These are phyloP conservation scores for Bettongia penicillata DNA, from an alignment of 2,113 vertebrate genomes.

Conservation along the genomic window DNA sequence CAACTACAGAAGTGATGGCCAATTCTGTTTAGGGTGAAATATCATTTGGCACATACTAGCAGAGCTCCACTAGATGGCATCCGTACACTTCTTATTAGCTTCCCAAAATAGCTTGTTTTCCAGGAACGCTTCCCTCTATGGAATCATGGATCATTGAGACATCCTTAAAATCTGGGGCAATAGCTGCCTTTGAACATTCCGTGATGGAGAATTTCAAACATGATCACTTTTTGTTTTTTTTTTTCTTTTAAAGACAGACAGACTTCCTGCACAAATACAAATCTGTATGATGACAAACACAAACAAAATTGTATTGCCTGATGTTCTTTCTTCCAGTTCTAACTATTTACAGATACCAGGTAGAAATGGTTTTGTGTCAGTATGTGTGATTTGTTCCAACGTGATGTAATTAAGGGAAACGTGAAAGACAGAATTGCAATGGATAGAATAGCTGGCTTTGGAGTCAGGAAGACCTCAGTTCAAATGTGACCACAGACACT, in stretches of 20 bases:
- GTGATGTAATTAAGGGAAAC: neutral
- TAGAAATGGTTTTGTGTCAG: neutral
- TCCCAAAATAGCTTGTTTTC: neutral
- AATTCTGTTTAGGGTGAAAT: fast-evolving
- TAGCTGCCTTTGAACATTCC: neutral
- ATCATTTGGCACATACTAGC: fast-evolving
- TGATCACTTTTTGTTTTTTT: too few relatives aligned
- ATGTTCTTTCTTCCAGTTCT: neutral
- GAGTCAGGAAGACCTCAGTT: neutral
- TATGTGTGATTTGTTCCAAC: neutral
- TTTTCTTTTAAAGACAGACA: too few relatives aligned
- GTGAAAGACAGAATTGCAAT: neutral
- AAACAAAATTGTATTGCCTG: neutral
- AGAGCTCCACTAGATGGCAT: conserved; percentile 51
- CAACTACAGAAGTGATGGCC: neutral
- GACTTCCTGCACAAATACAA: neutral
- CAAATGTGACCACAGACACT: neutral
- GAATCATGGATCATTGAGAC: neutral
- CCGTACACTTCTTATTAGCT: neutral
- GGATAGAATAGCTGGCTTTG: neutral
- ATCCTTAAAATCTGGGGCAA: neutral
- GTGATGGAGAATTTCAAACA: neutral
- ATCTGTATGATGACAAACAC: neutral
- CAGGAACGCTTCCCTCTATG: neutral
- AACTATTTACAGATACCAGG: neutral